phyloP scores from a whole-genome alignment of 2,797 vertebrate species.

The Sarcophilus harrisii region DNA sequence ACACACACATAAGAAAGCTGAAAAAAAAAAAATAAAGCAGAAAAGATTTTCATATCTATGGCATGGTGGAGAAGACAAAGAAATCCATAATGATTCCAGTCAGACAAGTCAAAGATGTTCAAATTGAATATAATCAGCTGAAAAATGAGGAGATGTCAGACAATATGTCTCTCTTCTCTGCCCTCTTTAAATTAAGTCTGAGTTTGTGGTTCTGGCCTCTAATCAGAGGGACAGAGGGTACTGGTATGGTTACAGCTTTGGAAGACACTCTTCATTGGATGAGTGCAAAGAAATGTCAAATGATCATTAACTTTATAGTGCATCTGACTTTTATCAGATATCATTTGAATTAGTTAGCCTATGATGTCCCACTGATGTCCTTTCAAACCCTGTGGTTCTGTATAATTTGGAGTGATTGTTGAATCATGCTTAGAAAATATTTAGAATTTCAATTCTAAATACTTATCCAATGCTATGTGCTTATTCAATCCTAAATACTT shows the following conservation, averaged over 20 bases:
- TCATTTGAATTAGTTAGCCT: background rate
- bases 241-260: background rate
- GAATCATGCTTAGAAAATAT: background rate
- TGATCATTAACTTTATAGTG: background rate
- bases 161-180: background rate
- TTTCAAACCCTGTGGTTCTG: background rate
- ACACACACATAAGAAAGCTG: background rate
- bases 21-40: background rate
- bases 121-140: background rate
- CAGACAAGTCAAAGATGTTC: background rate
- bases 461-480: too few species aligned
- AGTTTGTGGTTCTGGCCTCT: background rate
- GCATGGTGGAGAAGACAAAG: background rate
- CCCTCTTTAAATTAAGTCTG: background rate
- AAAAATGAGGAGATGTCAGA: background rate
- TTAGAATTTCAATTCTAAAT: background rate
- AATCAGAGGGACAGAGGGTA: too few species aligned
- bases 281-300: background rate
- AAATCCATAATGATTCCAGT: background rate
- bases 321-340: background rate
- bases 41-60: background rate
- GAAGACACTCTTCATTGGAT: background rate
- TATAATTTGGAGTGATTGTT: background rate
- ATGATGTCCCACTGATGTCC: background rate
- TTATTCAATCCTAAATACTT: background rate